Evolutionary conservation across 2,888 invertebrate genomes (phyloP).

Genomic region (Xestia ashworthii): DNA sequence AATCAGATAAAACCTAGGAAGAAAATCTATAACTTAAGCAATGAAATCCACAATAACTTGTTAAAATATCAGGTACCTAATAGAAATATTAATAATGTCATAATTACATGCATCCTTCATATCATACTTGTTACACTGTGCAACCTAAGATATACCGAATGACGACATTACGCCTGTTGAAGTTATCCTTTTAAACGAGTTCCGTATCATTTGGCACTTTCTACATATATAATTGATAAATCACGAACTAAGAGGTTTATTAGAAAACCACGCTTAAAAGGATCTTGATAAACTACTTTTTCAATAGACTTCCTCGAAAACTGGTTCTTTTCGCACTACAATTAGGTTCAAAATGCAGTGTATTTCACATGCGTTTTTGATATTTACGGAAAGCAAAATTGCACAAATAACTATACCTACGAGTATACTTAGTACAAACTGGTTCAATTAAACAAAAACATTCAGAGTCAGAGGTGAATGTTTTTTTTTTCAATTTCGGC

Average conservation of each 20-base stretch:
- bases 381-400: too few relatives aligned
- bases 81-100: too few relatives aligned
- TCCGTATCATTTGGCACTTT: slow-evolving; percentile 26
- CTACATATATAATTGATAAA: slow-evolving; percentile 22
- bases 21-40: background rate
- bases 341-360: too few relatives aligned
- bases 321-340: too few relatives aligned
- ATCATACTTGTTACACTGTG: slow-evolving; percentile 16
- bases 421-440: too few relatives aligned
- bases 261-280: slow-evolving; percentile 12
- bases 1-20: too few relatives aligned
- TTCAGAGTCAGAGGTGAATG: too few relatives aligned
- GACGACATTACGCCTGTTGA: background rate
- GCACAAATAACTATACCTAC: too few relatives aligned
- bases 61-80: background rate
- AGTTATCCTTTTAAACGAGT: slow-evolving; percentile 30
- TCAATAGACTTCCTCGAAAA: too few relatives aligned
- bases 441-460: too few relatives aligned
- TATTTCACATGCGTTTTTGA: too few relatives aligned
- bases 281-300: slow-evolving; percentile 13
- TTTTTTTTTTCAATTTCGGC: too few relatives aligned
- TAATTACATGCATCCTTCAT: background rate
- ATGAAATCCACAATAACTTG: background rate
- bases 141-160: background rate
- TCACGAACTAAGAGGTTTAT: slow-evolving; percentile 23